These are phyloP conservation scores for Carcina quercana DNA, from an alignment of 2,888 invertebrate species.

Conservation along the genomic window DNA sequence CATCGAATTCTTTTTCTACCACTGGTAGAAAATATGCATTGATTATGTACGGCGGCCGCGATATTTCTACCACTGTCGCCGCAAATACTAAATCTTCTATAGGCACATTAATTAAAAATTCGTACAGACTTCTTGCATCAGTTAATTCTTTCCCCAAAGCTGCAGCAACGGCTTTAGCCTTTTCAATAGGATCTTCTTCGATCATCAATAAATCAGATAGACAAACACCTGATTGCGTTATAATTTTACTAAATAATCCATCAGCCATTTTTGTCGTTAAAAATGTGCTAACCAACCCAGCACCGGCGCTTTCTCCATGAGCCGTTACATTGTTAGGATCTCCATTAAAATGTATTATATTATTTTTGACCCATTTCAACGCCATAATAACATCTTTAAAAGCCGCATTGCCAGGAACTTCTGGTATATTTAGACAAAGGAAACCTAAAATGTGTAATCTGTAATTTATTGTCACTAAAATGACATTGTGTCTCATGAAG, in stretches of 20 bases:
- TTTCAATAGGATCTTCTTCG: slow-evolving; percentile 39
- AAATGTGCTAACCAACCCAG: slow-evolving; percentile 33
- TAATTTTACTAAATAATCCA: slow-evolving; percentile 44
- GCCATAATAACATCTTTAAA: slow-evolving; percentile 53
- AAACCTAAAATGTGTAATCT: slow-evolving; percentile 53
- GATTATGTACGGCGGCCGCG: slow-evolving; percentile 26
- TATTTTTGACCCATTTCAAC: slow-evolving; percentile 49
- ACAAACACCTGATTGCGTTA: slow-evolving; percentile 44
- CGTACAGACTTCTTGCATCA: slow-evolving; percentile 28
- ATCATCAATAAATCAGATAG: slow-evolving; percentile 43
- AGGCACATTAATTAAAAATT: slow-evolving; percentile 33
- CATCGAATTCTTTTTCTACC: slow-evolving; percentile 42
- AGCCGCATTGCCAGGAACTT: slow-evolving; percentile 55
- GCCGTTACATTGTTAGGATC: slow-evolving; percentile 44
- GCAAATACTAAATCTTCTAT: slow-evolving; percentile 44
- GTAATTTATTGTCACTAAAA: slow-evolving; percentile 56
- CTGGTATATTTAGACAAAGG: slow-evolving; percentile 44
- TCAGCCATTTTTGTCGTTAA: slow-evolving; percentile 42
- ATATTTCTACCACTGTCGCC: slow-evolving; percentile 31
- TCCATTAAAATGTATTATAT: slow-evolving; percentile 49
- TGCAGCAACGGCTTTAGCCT: slow-evolving; percentile 34
- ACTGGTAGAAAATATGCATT: slow-evolving; percentile 43
- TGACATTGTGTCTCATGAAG: slow-evolving; percentile 42
- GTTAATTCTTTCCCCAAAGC: slow-evolving; percentile 35
- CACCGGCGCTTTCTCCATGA: slow-evolving; percentile 58